These are phyloP conservation scores for Sebastes fasciatus DNA, from an alignment of 2,113 vertebrate species.

Conservation along the genomic window DNA sequence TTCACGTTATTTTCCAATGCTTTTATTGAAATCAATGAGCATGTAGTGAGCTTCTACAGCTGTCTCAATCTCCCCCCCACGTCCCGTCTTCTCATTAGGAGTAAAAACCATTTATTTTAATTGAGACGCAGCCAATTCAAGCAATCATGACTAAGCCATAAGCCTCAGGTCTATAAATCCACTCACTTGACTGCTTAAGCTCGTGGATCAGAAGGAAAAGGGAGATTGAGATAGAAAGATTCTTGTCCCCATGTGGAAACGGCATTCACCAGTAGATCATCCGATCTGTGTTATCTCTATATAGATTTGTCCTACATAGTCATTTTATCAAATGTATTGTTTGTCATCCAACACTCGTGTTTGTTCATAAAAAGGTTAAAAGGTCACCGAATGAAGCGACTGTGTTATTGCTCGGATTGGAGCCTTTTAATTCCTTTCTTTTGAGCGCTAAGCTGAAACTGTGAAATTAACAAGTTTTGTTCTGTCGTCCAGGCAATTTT, in stretches of 20 bases:
- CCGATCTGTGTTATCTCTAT: conserved; percentile 32
- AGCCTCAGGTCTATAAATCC: conserved; percentile 81
- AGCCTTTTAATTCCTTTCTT: conserved; percentile 41
- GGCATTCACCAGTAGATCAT: conserved; percentile 19
- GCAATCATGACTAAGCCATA: conserved; percentile 79
- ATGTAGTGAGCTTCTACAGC: background rate
- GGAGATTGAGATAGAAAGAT: conserved; percentile 60
- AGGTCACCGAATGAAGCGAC: background rate
- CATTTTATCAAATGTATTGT: conserved; percentile 1
- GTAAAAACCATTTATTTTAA: conserved; percentile 78
- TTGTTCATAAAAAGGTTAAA: background rate
- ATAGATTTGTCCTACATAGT: conserved; percentile 19
- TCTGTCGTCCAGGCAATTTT: conserved; percentile 40
- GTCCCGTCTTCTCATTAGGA: conserved; percentile 64
- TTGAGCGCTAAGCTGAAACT: conserved; percentile 32
- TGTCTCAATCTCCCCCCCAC: conserved; percentile 15
- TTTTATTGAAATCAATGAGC: conserved; percentile 17
- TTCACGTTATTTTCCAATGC: background rate
- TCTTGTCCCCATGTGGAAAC: conserved; percentile 42
- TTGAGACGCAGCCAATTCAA: conserved; percentile 78
- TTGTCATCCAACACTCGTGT: background rate
- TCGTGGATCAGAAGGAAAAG: conserved; percentile 68
- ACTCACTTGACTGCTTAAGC: conserved; percentile 78
- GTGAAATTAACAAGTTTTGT: conserved; percentile 38
- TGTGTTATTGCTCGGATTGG: background rate